These are phyloP conservation scores for Aphidius gifuensis DNA, from an alignment of 1,140 invertebrate genomes.

Conservation along the genomic window DNA sequence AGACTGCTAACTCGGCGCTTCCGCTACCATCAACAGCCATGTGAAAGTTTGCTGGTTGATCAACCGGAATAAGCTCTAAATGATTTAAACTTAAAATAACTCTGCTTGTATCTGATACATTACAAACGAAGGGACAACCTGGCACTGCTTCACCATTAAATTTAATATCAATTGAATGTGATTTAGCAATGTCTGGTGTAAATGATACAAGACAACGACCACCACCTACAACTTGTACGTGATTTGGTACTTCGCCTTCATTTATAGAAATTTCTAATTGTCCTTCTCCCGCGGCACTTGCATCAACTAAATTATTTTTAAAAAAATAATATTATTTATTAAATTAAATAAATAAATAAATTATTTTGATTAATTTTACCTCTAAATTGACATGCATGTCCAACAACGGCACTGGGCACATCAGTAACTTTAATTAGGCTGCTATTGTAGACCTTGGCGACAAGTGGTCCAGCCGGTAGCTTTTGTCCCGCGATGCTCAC, in stretches of 20 bases:
- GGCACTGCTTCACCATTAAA: conserved; percentile 95
- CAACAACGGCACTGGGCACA: conserved; percentile 85
- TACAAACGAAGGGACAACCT: conserved; percentile 85
- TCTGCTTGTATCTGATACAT: conserved; percentile 76
- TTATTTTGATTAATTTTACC: conserved; percentile 55
- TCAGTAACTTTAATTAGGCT: conserved; percentile 89
- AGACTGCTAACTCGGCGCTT: conserved; percentile 82
- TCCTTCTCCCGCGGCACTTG: conserved; percentile 92
- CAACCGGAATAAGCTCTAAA: conserved; percentile 84
- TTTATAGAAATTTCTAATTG: conserved; percentile 98
- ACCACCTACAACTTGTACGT: conserved; percentile 92
- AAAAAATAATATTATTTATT: not conserved
- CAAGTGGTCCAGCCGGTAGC: conserved; percentile 78
- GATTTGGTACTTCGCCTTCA: conserved; percentile 96
- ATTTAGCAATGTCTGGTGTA: conserved; percentile 85
- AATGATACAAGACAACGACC: conserved; percentile 94
- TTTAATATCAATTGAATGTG: conserved; percentile 96
- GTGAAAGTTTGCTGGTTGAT: conserved; percentile 82
- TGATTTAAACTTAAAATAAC: conserved; percentile 76
- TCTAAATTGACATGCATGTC: conserved; percentile 90
- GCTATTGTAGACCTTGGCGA: conserved; percentile 91
- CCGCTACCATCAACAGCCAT: conserved; percentile 84
- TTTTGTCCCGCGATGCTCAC: conserved; percentile 82
- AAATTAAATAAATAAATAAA: not conserved
- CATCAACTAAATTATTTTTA: conserved; percentile 73